A percentile compares a stretch with the other conserved stretches of the same genome.
These are phyloP conservation scores for Pseudochromis fuscus DNA, from an alignment of 2,797 vertebrate genomes.

Conservation along the genomic window DNA sequence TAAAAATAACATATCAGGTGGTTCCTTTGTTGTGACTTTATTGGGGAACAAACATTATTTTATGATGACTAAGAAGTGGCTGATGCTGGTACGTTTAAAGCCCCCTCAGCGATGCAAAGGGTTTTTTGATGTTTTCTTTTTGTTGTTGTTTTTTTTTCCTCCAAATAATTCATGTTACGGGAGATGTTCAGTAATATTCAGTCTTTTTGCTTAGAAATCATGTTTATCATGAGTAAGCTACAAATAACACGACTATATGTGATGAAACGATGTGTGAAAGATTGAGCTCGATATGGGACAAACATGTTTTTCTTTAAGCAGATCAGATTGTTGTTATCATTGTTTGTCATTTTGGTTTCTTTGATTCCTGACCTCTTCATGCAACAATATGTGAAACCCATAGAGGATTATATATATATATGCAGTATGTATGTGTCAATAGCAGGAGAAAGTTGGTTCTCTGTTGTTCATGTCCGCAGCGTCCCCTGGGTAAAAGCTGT, in stretches of 20 bases:
- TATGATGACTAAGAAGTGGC: slow-evolving; percentile 31
- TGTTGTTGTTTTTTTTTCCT: not conserved
- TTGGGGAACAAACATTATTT: slow-evolving; percentile 44
- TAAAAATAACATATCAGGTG: slow-evolving; percentile 44
- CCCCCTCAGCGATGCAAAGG: slow-evolving; percentile 3
- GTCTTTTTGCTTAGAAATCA: not conserved
- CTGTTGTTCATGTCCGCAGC: slow-evolving; percentile 52
- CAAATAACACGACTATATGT: not conserved
- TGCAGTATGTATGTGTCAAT: slow-evolving; percentile 29
- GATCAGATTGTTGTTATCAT: too few relatives aligned
- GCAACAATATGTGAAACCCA: slow-evolving; percentile 16
- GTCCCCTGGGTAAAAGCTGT: slow-evolving; percentile 31
- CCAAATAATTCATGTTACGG: not conserved
- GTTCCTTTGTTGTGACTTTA: slow-evolving; percentile 39
- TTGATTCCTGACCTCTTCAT: slow-evolving; percentile 59
- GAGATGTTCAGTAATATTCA: slow-evolving; percentile 5
- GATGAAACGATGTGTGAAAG: too few relatives aligned
- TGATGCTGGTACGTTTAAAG: slow-evolving; percentile 7
- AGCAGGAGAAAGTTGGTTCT: slow-evolving; percentile 47
- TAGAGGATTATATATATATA: not conserved
- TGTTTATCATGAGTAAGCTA: not conserved
- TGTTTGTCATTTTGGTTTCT: slow-evolving; percentile 16
- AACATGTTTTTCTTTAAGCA: too few relatives aligned
- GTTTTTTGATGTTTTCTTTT: slow-evolving; percentile 28
- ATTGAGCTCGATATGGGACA: too few relatives aligned